Evolutionary conservation across 2,113 vertebrate genomes (phyloP).

Genomic region (Sialia sialis): DNA sequence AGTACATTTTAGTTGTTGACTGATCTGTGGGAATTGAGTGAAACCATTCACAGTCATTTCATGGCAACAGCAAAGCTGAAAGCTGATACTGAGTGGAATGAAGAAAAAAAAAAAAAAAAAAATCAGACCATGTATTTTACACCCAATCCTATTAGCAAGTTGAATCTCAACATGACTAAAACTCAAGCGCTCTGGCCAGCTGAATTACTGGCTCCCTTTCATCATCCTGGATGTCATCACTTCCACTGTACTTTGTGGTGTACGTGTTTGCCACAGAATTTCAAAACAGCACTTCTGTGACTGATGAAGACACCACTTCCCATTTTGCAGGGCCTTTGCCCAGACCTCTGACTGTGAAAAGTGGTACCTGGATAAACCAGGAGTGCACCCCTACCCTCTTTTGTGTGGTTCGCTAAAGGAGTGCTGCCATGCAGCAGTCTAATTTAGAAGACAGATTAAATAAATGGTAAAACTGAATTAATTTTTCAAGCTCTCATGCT

Average conservation of each 20-base stretch:
- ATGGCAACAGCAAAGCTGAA: background rate
- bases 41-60: background rate
- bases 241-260: background rate
- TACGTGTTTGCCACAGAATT: background rate
- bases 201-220: background rate
- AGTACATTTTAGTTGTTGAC: background rate
- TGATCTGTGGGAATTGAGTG: background rate
- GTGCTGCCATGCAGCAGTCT: background rate
- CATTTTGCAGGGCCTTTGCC: accelerated
- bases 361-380: background rate
- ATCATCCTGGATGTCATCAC: background rate
- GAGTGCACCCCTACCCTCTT: background rate
- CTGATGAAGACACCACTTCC: accelerated
- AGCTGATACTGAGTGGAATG: background rate
- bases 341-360: background rate
- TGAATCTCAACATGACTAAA: background rate
- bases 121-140: background rate
- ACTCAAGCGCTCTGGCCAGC: accelerated
- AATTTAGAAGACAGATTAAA: background rate
- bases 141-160: background rate
- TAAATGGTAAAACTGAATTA: background rate
- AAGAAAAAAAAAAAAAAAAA: background rate
- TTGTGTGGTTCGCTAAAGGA: background rate
- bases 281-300: background rate
- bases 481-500: background rate